Evolutionary conservation across 2,113 vertebrate genomes (phyloP).

Genomic region (Empidonax alnorum): DNA sequence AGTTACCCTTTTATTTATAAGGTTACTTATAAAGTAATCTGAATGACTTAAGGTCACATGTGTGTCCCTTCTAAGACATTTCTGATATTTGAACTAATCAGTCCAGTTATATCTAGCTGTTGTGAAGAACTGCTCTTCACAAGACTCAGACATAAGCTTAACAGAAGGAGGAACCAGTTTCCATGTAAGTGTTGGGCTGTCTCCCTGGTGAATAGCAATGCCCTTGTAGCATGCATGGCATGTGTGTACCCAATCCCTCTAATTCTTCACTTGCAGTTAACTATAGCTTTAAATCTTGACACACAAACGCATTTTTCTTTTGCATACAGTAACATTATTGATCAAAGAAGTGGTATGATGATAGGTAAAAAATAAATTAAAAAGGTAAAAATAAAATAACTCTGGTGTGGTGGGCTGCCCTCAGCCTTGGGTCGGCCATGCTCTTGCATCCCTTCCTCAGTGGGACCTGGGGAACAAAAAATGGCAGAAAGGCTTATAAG

Average conservation of each 20-base stretch:
- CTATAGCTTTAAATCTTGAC: background rate
- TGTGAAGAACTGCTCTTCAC: background rate
- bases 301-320: background rate
- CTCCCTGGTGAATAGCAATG: background rate
- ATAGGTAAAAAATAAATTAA: background rate
- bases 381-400: background rate
- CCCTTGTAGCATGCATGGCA: rapidly evolving
- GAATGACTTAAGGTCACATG: background rate
- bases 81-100: background rate
- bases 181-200: background rate
- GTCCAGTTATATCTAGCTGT: background rate
- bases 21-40: background rate
- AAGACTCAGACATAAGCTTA: background rate
- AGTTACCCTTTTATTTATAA: background rate
- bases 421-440: background rate
- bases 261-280: background rate
- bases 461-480: background rate
- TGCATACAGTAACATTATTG: background rate
- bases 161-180: background rate
- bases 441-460: background rate
- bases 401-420: background rate
- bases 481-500: rapidly evolving
- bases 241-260: background rate
- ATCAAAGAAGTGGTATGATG: background rate
- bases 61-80: background rate